Evolutionary conservation across 1,140 invertebrate species (phyloP).

Genomic region (Pararge aegeria): DNA sequence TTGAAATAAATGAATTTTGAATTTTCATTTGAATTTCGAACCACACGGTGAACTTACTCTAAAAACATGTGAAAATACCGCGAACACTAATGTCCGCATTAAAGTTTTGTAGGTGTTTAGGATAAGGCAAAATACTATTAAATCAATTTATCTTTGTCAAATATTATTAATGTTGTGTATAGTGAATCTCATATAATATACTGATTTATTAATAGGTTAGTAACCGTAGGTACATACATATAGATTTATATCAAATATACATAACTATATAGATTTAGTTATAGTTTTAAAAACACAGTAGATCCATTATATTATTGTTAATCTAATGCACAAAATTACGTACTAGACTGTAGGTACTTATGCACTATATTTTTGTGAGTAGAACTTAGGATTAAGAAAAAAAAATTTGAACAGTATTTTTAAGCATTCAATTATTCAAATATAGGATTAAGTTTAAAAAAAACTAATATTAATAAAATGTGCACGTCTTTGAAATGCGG

Average conservation of each 20-base stretch:
- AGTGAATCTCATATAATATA: no score
- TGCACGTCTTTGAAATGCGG: constrained; percentile 47
- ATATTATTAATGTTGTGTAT: constrained; percentile 7
- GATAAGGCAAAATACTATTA: neutral
- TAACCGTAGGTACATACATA: no score
- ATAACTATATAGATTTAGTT: constrained; percentile 17
- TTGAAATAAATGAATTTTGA: no score
- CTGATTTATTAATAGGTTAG: no score
- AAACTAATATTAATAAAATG: constrained; percentile 24
- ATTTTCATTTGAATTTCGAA: no score
- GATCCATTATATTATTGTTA: constrained; percentile 21
- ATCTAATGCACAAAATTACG: constrained; percentile 35
- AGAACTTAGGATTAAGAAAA: constrained; percentile 29
- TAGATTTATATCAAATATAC: constrained; percentile 15
- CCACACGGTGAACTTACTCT: no score
- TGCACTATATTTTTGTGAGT: constrained; percentile 44
- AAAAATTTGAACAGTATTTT: constrained; percentile 26
- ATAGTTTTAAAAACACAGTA: constrained; percentile 17
- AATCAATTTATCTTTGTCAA: constrained; percentile 7
- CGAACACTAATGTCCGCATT: constrained; percentile 29
- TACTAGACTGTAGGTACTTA: constrained; percentile 27
- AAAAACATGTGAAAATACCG: neutral
- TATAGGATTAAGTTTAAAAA: constrained; percentile 24
- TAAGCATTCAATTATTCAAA: constrained; percentile 21
- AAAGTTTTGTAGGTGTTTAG: neutral